Evolutionary conservation across 2,888 invertebrate species (phyloP), one percentile per base, ranked within the genome.

Genomic region (Athripsodes cinereus): DNA sequence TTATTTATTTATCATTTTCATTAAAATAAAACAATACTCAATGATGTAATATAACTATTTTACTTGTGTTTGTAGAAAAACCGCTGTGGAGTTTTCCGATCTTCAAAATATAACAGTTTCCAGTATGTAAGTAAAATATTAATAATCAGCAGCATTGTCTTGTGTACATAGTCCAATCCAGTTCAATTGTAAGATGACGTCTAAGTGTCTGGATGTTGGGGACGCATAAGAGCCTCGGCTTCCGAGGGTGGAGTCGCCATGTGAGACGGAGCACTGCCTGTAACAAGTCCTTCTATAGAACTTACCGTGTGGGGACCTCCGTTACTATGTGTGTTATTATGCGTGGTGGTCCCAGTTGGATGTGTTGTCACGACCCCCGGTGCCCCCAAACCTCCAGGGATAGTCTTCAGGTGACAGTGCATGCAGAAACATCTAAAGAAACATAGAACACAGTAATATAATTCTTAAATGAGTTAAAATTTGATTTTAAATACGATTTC

Each of bases 391-490:
- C 78, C 48, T 21, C 55, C 57, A 22, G 53, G 50, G 20, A 50
- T 46, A 8, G 35, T 50, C 21, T 69, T 68, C 60, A 69, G 70
- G 63, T 72, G 70, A 66, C 81, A 84, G 68, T 84, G 84, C 64
- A 87, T 80, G 69, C 87, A 86, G 66, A 85, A 75, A 68, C 86
- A 85, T 67, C 87, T 81, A 72, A 13, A 40, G 8, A 40, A 40
- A 26, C 3, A 26, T 26, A 26, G 10, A 26, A 10, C 10, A 26
- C n/a, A n/a, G n/a, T n/a, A n/a, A n/a, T n/a, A n/a, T n/a, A n/a
- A n/a, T n/a, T n/a, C n/a, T n/a, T n/a, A n/a, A n/a, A n/a, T n/a
- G n/a, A n/a, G n/a, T n/a, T n/a, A n/a, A n/a, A n/a, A n/a, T n/a
- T n/a, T n/a, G n/a, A n/a, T 26, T 26, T 26, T 26, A 26, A 26